Conservation (phyloP, 2,113 vertebrate genomes). For the Ciconia maguari region DNA sequence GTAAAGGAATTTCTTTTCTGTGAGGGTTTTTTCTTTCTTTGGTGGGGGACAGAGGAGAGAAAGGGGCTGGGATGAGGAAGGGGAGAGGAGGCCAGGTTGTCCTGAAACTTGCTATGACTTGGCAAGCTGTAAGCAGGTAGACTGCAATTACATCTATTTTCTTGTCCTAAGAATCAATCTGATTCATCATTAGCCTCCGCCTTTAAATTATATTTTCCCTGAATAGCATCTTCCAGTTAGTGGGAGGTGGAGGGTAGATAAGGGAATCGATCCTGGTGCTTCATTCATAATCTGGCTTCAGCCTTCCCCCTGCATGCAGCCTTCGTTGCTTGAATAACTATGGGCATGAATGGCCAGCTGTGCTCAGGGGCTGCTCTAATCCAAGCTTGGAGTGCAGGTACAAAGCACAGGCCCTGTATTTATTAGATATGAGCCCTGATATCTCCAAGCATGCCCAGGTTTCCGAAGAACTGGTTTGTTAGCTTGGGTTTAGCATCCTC, state of each 20-base stretch:
- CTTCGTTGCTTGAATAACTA: not conserved
- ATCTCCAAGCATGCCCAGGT: not conserved
- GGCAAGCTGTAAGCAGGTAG: not conserved
- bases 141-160: not conserved
- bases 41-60: not conserved
- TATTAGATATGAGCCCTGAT: not conserved
- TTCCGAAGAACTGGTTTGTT: not conserved
- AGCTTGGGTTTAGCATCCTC: not conserved
- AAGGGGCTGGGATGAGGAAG: not conserved
- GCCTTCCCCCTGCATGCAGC: not conserved
- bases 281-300: constrained; percentile 25
- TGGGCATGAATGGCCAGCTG: not conserved
- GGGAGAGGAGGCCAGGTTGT: not conserved
- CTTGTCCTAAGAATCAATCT: constrained; percentile 24
- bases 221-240: constrained; percentile 21
- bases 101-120: not conserved
- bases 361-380: not conserved
- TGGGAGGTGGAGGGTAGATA: not conserved
- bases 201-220: constrained; percentile 34
- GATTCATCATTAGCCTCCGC: not conserved
- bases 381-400: accelerated
- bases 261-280: not conserved
- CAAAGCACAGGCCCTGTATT: not conserved
- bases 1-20: constrained; percentile 16
- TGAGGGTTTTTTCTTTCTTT: not conserved